Conservation (phyloP, 2,113 vertebrate species). For the Antechinus flavipes region DNA sequence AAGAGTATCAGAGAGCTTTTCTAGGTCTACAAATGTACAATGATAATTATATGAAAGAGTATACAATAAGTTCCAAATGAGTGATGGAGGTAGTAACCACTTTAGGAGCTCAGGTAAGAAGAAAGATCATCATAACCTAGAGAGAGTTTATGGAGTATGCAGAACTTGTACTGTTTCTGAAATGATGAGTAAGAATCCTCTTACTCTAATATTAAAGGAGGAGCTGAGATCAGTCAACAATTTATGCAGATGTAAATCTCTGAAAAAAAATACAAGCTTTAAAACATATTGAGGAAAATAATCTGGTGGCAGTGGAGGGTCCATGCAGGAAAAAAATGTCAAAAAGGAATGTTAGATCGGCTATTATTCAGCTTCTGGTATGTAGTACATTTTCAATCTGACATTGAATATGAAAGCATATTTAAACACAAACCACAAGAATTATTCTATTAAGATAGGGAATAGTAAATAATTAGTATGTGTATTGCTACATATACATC, state of each 20-base stretch:
- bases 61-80: background rate
- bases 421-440: conserved; percentile 35
- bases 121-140: background rate
- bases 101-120: background rate
- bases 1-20: background rate
- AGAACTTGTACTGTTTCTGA: background rate
- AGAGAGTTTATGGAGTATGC: background rate
- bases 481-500: background rate
- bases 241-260: background rate
- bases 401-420: conserved; percentile 5
- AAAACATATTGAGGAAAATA: background rate
- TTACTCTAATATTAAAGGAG: background rate
- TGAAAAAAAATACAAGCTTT: background rate
- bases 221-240: background rate
- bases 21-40: background rate
- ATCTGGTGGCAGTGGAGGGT: background rate
- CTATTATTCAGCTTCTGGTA: background rate
- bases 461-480: background rate
- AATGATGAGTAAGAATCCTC: background rate
- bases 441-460: background rate
- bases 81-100: background rate
- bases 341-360: conserved; percentile 2
- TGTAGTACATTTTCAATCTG: conserved; percentile 25
- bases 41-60: background rate
- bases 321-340: conserved; percentile 12